Base-by-base conservation (phyloP, 2,797 vertebrate species). In the Myotis planiceps region DNA sequence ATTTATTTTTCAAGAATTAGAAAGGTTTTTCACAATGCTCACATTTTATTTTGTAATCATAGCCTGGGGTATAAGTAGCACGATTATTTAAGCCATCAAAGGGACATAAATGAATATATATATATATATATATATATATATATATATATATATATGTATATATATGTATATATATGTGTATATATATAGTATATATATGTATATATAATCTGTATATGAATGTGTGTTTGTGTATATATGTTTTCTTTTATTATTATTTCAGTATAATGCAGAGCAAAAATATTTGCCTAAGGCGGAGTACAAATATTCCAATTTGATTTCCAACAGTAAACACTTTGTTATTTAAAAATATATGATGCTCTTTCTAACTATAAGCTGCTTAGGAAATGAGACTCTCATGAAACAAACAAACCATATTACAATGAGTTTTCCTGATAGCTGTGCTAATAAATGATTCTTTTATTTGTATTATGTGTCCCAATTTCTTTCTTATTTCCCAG, bases 321-420 rank as follows among this genome's bases (percentile, higher is more conserved):
- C n/a, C 55, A 94, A 88, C 29, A 84, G 60, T 91, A 94, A 96
- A 91, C 80, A 83, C 39, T 83, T 58, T 92, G 10, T 83, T 90
- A 13, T 80, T 95, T 95, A 79, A 88, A 92, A 88, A 84, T 53
- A 39, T 39, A 76, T 95, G 58, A 80, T 91, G 32, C 21, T 80
- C 3, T 79, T 95, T 71, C 51, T 82, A 66, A 95, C 32, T 74
- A 76, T 55, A 91, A 68, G 25, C 29, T 95, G 29, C 83, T 94
- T 87, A 92, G 39, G 53, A 95, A 94, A 97, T 96, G 74, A 96
- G 58, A 92, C 74, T 60, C 42, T 86, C 79, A 71, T 84, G 53
- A 87, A 97, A 89, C 34, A 89, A 89, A 69, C 19, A 81, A 92
- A 58, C 25, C 49, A 89, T 74, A 76, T 80, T 83, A 68, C 23